Evolutionary conservation across 1,140 invertebrate species (phyloP), one percentile per base, ranked within the genome.

Genomic region (Acromyrmex echinatior): DNA sequence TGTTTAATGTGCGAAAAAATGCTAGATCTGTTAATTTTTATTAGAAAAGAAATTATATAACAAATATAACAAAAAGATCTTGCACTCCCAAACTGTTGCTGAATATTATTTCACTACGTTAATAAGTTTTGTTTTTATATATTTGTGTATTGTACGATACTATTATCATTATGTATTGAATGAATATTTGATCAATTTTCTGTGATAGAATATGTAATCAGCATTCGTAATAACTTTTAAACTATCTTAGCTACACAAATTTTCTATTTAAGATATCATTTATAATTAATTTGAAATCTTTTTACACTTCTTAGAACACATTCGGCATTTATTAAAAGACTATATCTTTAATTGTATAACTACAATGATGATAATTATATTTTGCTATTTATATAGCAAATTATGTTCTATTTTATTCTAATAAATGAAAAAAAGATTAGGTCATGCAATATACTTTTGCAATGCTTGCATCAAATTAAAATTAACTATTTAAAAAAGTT

Each of bases 141-240:
- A 56, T 58, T 81, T 16, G 21, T 77, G 7, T 70, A 60, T 65
- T 63, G 6, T 80, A 86, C 71, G 16, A 31, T 53, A 16, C 45
- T 79, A 35, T 82, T 82, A 49, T 14, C 51, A 82, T 66, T 66
- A 73, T 49, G 73, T 45, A 25, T 62, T 82, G 39, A 79, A 86
- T 63, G 63, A 79, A 65, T 84, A 81, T 86, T 71, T 65, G 35
- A 79, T 71, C 35, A 35, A 86, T 88, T 60, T 76, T 45, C 85
- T 90, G 70, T 87, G 78, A 87, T 79, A 89, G 78, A 68, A 45
- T 81, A 65, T 63, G 39, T 88, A 82, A 89, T 71, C 62, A 80
- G 45, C 56, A 62, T 87, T 87, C 86, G 35, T 87, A 62, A 62
- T 87, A 71, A 79, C 10, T 56, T 31, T 56, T 56, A 56, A 74